Conservation (phyloP, 2,797 vertebrate genomes). For the Crypturellus tataupa region DNA sequence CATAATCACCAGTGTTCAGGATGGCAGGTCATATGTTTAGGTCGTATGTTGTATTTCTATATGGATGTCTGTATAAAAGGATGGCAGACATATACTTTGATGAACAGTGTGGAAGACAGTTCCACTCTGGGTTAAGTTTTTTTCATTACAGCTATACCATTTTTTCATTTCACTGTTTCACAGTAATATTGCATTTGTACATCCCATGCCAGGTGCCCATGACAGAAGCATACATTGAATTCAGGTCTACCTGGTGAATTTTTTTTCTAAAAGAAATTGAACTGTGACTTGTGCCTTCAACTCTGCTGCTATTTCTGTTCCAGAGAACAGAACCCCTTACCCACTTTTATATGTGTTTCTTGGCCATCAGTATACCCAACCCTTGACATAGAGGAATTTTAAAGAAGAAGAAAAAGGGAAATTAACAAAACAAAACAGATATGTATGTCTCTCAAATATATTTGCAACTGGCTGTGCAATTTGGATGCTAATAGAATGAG, state of each 20-base stretch:
- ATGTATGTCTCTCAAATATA: neutral
- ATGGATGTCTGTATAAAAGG: neutral
- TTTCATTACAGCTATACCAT: neutral
- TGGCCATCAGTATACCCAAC: neutral
- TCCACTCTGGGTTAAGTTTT: neutral
- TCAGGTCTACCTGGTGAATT: neutral
- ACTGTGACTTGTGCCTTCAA: neutral
- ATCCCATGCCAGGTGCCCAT: conserved; percentile 10
- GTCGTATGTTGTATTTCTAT: neutral
- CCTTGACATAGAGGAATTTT: neutral
- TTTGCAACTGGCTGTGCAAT: neutral
- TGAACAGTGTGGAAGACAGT: neutral
- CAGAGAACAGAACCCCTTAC: neutral
- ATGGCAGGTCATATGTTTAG: too few species aligned
- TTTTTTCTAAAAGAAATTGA: neutral
- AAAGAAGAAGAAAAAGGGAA: neutral
- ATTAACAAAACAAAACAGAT: neutral
- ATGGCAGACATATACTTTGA: neutral
- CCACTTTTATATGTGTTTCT: neutral
- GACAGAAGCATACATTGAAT: neutral
- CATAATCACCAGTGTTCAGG: neutral
- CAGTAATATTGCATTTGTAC: neutral
- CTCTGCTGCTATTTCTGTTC: neutral
- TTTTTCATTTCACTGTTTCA: neutral
- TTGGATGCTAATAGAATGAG: neutral